phyloP scores from a whole-genome alignment of 2,888 invertebrate genomes.

The Euclidia mi region DNA sequence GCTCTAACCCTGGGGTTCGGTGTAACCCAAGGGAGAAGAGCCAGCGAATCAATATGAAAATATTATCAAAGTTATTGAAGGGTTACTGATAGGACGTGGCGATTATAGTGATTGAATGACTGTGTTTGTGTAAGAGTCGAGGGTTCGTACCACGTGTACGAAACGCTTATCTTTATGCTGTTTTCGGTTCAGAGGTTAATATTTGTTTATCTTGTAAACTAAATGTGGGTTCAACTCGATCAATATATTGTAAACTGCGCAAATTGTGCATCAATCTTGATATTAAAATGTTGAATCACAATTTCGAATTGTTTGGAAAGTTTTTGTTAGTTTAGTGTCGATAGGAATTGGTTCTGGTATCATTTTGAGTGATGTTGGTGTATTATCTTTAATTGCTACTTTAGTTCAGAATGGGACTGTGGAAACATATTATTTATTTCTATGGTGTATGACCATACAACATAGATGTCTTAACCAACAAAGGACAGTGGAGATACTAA shows the following conservation, averaged over 20 bases:
- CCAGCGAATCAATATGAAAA: conserved; percentile 46
- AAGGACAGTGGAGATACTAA: no score
- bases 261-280: no score
- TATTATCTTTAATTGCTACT: no score
- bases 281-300: no score
- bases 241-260: background rate
- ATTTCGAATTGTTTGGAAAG: no score
- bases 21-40: conserved; percentile 26
- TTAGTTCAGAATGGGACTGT: no score
- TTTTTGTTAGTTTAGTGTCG: no score
- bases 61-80: conserved; percentile 57
- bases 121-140: conserved; percentile 35
- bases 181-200: conserved; percentile 5
- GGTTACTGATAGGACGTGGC: conserved; percentile 44
- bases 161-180: conserved; percentile 8
- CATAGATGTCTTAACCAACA: no score
- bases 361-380: no score
- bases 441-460: no score
- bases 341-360: no score
- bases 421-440: no score
- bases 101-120: conserved; percentile 56
- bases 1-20: conserved; percentile 18
- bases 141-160: conserved; percentile 13
- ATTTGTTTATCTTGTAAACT: conserved; percentile 12
- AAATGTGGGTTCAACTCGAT: conserved; percentile 2